Evolutionary conservation across 2,888 invertebrate species (phyloP), one percentile per base, ranked within the genome.

Genomic region (Hymenopus coronatus): DNA sequence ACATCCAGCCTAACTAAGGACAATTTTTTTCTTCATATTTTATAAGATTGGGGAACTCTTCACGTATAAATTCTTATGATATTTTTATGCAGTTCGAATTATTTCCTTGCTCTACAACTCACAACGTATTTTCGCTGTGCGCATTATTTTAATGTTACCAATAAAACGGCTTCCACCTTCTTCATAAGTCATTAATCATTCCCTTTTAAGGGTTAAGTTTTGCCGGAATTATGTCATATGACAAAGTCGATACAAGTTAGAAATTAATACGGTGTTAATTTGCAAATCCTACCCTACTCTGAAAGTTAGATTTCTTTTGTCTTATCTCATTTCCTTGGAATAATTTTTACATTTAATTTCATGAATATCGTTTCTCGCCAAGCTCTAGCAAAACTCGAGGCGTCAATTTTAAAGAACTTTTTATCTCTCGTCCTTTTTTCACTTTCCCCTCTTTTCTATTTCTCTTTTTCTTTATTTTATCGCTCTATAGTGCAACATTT

Each of bases 271-370:
- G 40, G 85, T 27, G 20, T 54, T 88, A 81, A 88, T 89, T 89
- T 70, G 70, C 82, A 89, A 88, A 87, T 30, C 28, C 12, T 28
- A 89, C 84, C 82, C 30, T 81, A 30, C 82, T 28, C 30, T 40
- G n/a, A 70, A 89, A 89, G 81, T 88, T 84, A 85, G 85, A 82
- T 82, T 88, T 88, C 84, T 83, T 84, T 70, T 85, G 27, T 87
- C 25, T 87, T 87, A 82, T 85, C 89, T 87, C 54, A 70, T 70
- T 70, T 84, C 27, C 28, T 40, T 54, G 40, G 30, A 88, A 90
- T 90, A 90, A 90, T 90, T 90, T 89, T 89, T 90, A 88, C 90
- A 89, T 90, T 90, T 89, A 90, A 90, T 90, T 90, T 89, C 88
- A 90, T 90, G 89, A 82, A 90, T 90, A 90, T 89, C 89, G 90